phyloP scores from a whole-genome alignment of 2,113 vertebrate species.

The Carollia perspicillata region DNA sequence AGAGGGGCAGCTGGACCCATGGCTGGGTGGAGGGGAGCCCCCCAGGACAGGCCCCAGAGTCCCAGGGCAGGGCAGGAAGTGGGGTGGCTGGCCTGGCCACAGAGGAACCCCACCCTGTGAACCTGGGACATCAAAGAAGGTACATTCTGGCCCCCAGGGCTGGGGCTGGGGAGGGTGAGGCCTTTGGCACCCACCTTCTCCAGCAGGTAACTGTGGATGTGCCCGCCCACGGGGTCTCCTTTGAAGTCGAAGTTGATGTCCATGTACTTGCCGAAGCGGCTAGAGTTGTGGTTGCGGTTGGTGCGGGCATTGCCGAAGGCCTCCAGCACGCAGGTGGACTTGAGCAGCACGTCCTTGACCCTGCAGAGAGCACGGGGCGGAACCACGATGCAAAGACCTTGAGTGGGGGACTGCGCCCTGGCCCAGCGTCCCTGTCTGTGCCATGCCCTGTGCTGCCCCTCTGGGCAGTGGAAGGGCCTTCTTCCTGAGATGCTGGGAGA shows the following conservation, averaged over 20 bases:
- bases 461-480: not conserved
- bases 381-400: not conserved
- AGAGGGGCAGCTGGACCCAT: not conserved
- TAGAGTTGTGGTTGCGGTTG: conserved; percentile 96
- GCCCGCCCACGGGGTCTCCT: conserved; percentile 92
- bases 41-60: not conserved
- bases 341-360: conserved; percentile 93
- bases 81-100: not conserved
- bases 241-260: conserved; percentile 99
- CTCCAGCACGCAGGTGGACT: conserved; percentile 95
- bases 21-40: accelerated
- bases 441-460: not conserved
- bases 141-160: not conserved
- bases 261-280: conserved; percentile 98
- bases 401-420: not conserved
- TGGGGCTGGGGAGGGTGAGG: not conserved
- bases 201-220: conserved; percentile 96
- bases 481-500: not conserved
- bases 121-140: too few species aligned
- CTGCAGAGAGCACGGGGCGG: conserved; percentile 59
- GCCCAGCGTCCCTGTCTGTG: not conserved
- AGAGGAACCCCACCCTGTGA: not conserved
- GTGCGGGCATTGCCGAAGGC: conserved; percentile 96
- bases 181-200: conserved; percentile 87
- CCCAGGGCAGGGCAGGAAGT: not conserved